A percentile compares a stretch with the other conserved stretches of the same genome.
These are phyloP conservation scores for Protodeltote pygarga DNA, from an alignment of 2,888 invertebrate genomes.

Conservation along the genomic window DNA sequence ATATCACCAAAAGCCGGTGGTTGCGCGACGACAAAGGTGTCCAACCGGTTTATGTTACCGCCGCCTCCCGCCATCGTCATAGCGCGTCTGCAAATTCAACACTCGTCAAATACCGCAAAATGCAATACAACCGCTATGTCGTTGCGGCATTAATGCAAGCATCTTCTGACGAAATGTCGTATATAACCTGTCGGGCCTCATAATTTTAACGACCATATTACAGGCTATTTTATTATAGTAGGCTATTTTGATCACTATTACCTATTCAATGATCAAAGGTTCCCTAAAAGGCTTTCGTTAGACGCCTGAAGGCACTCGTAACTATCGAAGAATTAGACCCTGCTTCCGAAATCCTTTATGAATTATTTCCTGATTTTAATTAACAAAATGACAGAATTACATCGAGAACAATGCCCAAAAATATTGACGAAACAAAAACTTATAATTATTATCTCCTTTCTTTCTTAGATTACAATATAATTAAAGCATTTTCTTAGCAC, in stretches of 20 bases:
- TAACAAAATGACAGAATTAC: not conserved
- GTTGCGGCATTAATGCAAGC: slow-evolving; percentile 57
- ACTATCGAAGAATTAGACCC: too few species aligned
- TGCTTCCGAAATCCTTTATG: too few species aligned
- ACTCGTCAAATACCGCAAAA: slow-evolving; percentile 81
- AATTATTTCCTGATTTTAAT: too few species aligned
- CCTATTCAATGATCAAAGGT: too few species aligned
- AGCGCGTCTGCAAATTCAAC: slow-evolving; percentile 83
- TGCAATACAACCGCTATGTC: slow-evolving; percentile 66
- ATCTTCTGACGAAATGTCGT: slow-evolving; percentile 55
- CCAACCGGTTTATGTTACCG: slow-evolving; percentile 82
- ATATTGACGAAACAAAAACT: not conserved
- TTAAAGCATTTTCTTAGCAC: not conserved
- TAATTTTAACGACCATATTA: slow-evolving; percentile 26
- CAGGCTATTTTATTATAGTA: too few species aligned
- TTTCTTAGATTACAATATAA: not conserved
- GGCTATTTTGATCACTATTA: too few species aligned
- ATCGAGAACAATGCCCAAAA: not conserved
- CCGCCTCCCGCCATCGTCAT: slow-evolving; percentile 74
- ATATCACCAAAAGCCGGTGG: slow-evolving; percentile 83
- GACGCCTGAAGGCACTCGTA: too few species aligned
- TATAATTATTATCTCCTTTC: slow-evolving; percentile 1
- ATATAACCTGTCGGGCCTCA: slow-evolving; percentile 43
- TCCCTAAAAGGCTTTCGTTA: too few species aligned
- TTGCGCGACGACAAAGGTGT: slow-evolving; percentile 79